Base-by-base conservation (phyloP, 2,113 vertebrate genomes). In the Cricetomys ansorgei region DNA sequence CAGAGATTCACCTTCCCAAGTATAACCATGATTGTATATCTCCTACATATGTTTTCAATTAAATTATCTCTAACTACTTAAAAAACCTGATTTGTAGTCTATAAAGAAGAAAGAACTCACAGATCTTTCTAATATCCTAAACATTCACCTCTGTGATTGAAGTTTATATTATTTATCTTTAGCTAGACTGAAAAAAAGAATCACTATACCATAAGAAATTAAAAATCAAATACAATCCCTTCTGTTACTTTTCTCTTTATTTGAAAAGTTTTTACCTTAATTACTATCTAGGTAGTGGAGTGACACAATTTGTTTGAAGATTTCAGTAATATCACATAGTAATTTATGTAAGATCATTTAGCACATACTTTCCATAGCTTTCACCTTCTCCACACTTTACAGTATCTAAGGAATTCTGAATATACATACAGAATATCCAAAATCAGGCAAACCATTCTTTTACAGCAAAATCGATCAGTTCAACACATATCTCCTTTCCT, bases 41-140 rank as follows among this genome's bases (percentile, higher is more conserved):
- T 92, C 10, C 31, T 93, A 92, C 94, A 88, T 92, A 88, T 69
- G 55, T 94, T 95, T 94, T 89, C n/a, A 96, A 81, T 97, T 96
- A 97, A 94, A 94, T 77, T 90, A 45, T 92, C 43, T 94, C 57
- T 94, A n/a, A 67, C 43, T 88, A 12, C 5, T 94, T 72, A 92
- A 94, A 97, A 91, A 94, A 90, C 94, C 70, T 94, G 29, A 94
- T 93, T 81, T 91, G 21, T 88, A 92, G 57, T 50, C 34, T 40
- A 40, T 50, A 93, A 19, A 94, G 25, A 91, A 92, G 9, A 93
- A 93, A 91, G 16, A 96, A 83, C 27, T 93, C 29, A 40, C 79
- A 85, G 90, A 88, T 92, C n/a, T 94, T 79, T 92, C 43, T 95
- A 91, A 43, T 88, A 88, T 86, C 53, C 85, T 92, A 95, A 93